Evolutionary conservation across 2,888 invertebrate species (phyloP), one percentile per base, ranked within the genome.

Genomic region (Mechanitis mazaeus): DNA sequence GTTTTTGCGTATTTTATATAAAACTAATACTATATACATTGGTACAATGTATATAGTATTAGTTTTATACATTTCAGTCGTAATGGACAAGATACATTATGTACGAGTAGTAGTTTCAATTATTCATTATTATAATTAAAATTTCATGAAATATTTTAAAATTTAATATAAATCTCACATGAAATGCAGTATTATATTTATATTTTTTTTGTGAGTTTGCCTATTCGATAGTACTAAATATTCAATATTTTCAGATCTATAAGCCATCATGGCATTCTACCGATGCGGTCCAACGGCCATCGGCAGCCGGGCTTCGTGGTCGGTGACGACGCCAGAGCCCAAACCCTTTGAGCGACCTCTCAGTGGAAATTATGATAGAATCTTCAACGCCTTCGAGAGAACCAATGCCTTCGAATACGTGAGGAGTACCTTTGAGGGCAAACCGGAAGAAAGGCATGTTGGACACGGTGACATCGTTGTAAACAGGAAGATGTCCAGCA

Each of bases 261-360:
- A 73, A 69, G 69, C 73, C 72, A 76, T 62, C 63, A 89, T 90
- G 90, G 85, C 89, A 68, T 87, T 79, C 72, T 88, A 88, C 75
- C 84, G 88, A 63, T 88, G 85, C 75, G 87, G 88, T 33, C 87
- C 87, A 46, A 88, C 87, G 11, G 87, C 88, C 38, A 81, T 89
- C 75, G 87, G 87, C 65, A 88, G 81, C 80, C 82, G 89, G 68
- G 83, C 86, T n/a, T 90, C 91, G 31, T 94, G 94, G 93, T 87
- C 92, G 60, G 91, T 92, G 45, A 83, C 85, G 55, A 70, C 69
- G 58, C 71, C 83, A 55, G 80, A 84, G 65, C 74, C 79, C 60
- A 86, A 82, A 78, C 75, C 76, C 72, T 87, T 77, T 75, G 84
- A 85, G 63, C 78, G 89, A 11, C 90, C 90, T 3, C 75, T 89